Base-by-base conservation (phyloP, 2,888 invertebrate genomes). In the Pammene aurita region DNA sequence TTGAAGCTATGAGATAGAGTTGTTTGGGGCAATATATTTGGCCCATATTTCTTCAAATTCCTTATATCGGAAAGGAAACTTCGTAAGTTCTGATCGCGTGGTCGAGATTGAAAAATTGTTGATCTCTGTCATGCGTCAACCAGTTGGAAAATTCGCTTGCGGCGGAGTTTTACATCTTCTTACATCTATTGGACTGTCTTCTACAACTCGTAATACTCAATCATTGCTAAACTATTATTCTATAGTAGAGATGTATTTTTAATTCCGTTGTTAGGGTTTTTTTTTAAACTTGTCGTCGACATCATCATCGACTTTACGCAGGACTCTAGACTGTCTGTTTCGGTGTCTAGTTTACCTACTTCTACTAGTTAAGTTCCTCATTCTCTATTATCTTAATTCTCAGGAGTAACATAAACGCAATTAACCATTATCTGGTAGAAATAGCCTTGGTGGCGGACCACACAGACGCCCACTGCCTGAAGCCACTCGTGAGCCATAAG, bases 401-500 rank as follows among this genome's bases (percentile, higher is more conserved):
- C n/a, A n/a, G n/a, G 11, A 60, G 13, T 54, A 52, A 38, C 67
- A 60, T 18, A 34, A 52, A 57, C 57, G 78, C 79, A 83, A 82
- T 84, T 85, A 82, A 80, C 77, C 74, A 77, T 75, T 77, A 78
- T 77, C 74, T 73, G 73, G 70, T 74, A 76, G 81, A 82, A 82
- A 74, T 65, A 34, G 71, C 72, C 70, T 60, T 72, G 73, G 80
- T 77, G 77, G 79, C 73, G 74, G 90, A 88, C 89, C 90, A 89
- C 90, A 89, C 90, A 84, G 78, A 80, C 76, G 76, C 77, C 82
- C 77, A 78, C 77, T 73, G 89, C 89, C 89, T 70, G 75, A 72
- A 89, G 89, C 86, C 82, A 86, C 84, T 90, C 90, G 89, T 90
- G 89, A 83, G 82, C 88, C 79, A 82, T 86, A 86, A 89, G 84